A percentile compares a stretch with the other conserved stretches of the same genome.
These are phyloP conservation scores for Anthonomus grandis DNA, from an alignment of 1,140 invertebrate genomes.

Conservation along the genomic window DNA sequence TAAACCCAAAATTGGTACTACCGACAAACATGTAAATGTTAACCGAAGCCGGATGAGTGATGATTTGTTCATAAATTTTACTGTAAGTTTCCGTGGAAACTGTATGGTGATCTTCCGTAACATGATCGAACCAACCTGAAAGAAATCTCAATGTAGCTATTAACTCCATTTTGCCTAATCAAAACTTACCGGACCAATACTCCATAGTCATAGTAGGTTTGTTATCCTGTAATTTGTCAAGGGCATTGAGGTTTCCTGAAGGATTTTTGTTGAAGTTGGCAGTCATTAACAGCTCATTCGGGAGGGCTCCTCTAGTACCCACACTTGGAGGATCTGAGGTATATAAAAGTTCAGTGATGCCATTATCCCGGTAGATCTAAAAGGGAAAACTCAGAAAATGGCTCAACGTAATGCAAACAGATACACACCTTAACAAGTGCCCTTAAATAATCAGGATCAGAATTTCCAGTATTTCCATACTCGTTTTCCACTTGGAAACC, in stretches of 20 bases:
- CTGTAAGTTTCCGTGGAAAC: slow-evolving; percentile 12
- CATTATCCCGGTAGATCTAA: slow-evolving; percentile 32
- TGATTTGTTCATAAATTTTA: slow-evolving; percentile 26
- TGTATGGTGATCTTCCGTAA: slow-evolving; percentile 36
- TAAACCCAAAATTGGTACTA: slow-evolving; percentile 68
- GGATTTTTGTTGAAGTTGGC: slow-evolving; percentile 51
- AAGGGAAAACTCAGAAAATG: too few relatives aligned
- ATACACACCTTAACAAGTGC: slow-evolving; percentile 47
- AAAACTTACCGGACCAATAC: slow-evolving; percentile 54
- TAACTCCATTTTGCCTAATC: not conserved
- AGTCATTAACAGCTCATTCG: slow-evolving; percentile 42
- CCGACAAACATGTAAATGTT: slow-evolving; percentile 72
- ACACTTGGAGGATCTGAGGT: slow-evolving; percentile 51
- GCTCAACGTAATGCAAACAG: too few relatives aligned
- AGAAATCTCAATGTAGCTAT: not conserved
- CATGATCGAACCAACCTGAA: slow-evolving; percentile 60
- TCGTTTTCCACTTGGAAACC: slow-evolving; percentile 58
- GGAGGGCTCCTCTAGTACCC: slow-evolving; percentile 48
- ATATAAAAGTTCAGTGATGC: slow-evolving; percentile 52
- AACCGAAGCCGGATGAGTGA: slow-evolving; percentile 52
- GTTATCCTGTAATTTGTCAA: slow-evolving; percentile 53
- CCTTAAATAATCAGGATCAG: slow-evolving; percentile 48
- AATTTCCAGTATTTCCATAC: slow-evolving; percentile 48
- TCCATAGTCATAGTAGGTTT: slow-evolving; percentile 61
- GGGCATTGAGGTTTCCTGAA: slow-evolving; percentile 41